Conservation (phyloP, 2,113 vertebrate species). For the Antennarius striatus region DNA sequence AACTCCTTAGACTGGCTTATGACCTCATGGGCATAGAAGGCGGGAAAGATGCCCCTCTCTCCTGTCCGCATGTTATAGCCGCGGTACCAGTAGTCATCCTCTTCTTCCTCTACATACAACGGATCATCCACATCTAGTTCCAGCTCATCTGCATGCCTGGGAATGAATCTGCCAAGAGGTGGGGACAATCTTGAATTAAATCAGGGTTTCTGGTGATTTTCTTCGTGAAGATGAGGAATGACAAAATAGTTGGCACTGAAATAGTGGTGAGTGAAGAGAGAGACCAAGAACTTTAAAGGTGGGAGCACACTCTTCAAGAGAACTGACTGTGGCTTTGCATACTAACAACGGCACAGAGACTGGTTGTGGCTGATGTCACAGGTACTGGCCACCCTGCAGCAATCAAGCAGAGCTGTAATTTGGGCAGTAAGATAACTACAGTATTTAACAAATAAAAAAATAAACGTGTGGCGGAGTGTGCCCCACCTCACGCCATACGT, state of each 20-base stretch:
- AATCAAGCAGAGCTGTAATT: conserved; percentile 31
- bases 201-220: too few relatives aligned
- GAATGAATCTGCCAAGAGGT: conserved; percentile 87
- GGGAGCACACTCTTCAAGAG: too few relatives aligned
- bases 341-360: conserved; percentile 3
- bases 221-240: too few relatives aligned
- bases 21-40: conserved; percentile 94
- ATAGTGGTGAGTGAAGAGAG: too few relatives aligned
- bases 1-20: conserved; percentile 85
- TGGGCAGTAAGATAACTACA: conserved; percentile 8
- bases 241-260: too few relatives aligned
- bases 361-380: conserved; percentile 31
- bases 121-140: conserved; percentile 96
- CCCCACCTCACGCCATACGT: too few relatives aligned
- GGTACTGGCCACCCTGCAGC: conserved; percentile 21
- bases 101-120: conserved; percentile 91
- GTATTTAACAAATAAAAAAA: too few relatives aligned
- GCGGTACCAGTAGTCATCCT: conserved; percentile 96
- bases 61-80: conserved; percentile 98
- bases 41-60: conserved; percentile 92
- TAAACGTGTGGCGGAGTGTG: too few relatives aligned
- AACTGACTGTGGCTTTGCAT: too few relatives aligned
- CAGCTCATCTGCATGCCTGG: conserved; percentile 92
- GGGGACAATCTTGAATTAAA: too few relatives aligned
- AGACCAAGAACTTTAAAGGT: too few relatives aligned